Evolutionary conservation across 2,113 vertebrate genomes (phyloP).

Genomic region (Castor canadensis): DNA sequence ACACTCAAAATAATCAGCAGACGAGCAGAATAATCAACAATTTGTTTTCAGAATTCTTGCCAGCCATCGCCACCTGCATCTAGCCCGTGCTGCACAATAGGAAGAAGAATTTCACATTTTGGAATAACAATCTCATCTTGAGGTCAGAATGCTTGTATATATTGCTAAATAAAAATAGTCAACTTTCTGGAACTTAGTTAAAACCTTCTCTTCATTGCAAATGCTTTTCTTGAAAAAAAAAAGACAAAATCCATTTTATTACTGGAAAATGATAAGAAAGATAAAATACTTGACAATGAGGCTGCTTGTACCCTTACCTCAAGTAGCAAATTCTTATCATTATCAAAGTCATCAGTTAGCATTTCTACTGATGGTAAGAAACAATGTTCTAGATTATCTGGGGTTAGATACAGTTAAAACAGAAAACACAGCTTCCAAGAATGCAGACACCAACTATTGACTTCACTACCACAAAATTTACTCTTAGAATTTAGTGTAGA

Average conservation of each 20-base stretch:
- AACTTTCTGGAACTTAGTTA: not conserved
- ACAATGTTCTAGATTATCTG: not conserved
- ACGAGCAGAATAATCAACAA: slow-evolving; percentile 35
- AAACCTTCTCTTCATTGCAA: not conserved
- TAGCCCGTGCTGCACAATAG: not conserved
- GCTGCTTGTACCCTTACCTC: not conserved
- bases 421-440: not conserved
- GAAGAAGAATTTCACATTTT: not conserved
- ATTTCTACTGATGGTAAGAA: not conserved
- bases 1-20: slow-evolving; percentile 39
- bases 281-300: not conserved
- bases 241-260: not conserved
- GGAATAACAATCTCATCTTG: not conserved
- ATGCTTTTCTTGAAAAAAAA: not conserved
- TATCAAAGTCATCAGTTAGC: not conserved
- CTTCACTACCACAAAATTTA: not conserved
- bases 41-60: slow-evolving; percentile 19
- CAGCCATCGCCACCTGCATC: slow-evolving; percentile 17
- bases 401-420: not conserved
- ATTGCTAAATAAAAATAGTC: not conserved
- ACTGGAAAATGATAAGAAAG: not conserved
- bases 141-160: not conserved
- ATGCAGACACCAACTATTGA: not conserved
- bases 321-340: not conserved
- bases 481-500: not conserved